phyloP scores from a whole-genome alignment of 2,888 invertebrate genomes.

The Cataglyphis altisquamis region DNA sequence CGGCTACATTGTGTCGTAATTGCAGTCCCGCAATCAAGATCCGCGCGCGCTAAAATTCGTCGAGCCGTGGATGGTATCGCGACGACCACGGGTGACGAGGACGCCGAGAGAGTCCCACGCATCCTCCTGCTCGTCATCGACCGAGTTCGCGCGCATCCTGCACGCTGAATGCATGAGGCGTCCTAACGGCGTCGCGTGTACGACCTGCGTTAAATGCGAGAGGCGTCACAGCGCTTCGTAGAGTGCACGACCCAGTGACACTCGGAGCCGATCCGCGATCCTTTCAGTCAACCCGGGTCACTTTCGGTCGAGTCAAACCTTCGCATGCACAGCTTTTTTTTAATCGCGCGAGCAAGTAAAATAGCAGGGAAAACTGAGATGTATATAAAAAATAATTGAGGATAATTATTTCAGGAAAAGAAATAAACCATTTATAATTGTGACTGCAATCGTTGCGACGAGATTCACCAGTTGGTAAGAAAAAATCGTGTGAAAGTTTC shows the following conservation, averaged over 20 bases:
- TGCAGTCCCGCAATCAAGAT: slow-evolving; percentile 60
- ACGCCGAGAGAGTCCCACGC: slow-evolving; percentile 58
- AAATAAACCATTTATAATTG: slow-evolving; percentile 6
- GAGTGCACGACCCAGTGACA: slow-evolving; percentile 33
- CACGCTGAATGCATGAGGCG: slow-evolving; percentile 47
- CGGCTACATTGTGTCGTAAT: slow-evolving; percentile 58
- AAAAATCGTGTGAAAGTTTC: slow-evolving; percentile 32
- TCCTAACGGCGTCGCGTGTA: slow-evolving; percentile 46
- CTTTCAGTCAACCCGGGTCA: background rate
- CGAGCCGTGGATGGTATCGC: slow-evolving; percentile 20
- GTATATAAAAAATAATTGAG: slow-evolving; percentile 15
- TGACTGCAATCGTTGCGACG: background rate
- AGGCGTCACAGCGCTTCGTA: slow-evolving; percentile 33
- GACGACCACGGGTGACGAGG: slow-evolving; percentile 21
- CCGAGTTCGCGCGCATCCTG: slow-evolving; percentile 57
- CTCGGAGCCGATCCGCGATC: background rate
- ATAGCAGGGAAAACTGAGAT: background rate
- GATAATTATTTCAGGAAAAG: slow-evolving; percentile 4
- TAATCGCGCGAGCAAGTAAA: background rate
- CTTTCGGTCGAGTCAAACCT: background rate
- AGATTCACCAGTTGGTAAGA: background rate
- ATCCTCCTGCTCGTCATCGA: slow-evolving; percentile 58
- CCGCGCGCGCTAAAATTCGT: slow-evolving; percentile 43
- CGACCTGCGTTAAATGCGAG: slow-evolving; percentile 47
- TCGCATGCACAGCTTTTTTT: background rate